A percentile compares a stretch with the other conserved stretches of the same genome.
These are phyloP conservation scores for Aleiodes sp. DNA, from an alignment of 1,140 invertebrate species.

Conservation along the genomic window DNA sequence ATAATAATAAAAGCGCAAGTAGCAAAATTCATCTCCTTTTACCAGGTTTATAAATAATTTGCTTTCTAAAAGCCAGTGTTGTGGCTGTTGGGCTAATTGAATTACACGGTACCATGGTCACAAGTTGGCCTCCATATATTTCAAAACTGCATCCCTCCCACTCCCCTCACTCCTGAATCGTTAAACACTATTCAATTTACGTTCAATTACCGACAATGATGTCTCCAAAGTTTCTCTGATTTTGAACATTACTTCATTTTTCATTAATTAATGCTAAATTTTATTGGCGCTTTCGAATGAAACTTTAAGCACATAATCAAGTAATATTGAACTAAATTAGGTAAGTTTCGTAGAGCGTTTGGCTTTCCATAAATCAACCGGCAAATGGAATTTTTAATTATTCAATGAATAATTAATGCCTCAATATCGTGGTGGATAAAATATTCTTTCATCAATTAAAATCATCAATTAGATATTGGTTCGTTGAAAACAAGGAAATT, in stretches of 20 bases:
- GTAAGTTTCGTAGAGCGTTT: too few relatives aligned
- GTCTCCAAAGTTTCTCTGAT: background rate
- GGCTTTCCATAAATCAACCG: too few relatives aligned
- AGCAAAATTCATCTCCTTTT: background rate
- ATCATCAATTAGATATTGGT: too few relatives aligned
- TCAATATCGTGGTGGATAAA: too few relatives aligned
- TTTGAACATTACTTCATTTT: background rate
- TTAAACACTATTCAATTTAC: constrained; percentile 33
- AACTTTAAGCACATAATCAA: too few relatives aligned
- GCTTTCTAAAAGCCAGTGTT: background rate
- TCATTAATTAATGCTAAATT: constrained; percentile 12
- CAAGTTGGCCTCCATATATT: background rate
- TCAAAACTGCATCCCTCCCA: too few relatives aligned
- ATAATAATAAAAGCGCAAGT: too few relatives aligned
- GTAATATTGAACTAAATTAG: too few relatives aligned
- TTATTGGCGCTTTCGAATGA: background rate
- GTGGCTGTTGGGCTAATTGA: constrained; percentile 26
- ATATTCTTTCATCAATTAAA: too few relatives aligned
- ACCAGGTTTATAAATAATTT: background rate
- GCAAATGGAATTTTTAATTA: too few relatives aligned
- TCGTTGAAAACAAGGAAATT: too few relatives aligned
- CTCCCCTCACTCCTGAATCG: background rate
- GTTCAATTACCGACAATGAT: constrained; percentile 29
- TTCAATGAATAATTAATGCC: too few relatives aligned
- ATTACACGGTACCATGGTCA: constrained; percentile 23